phyloP scores from a whole-genome alignment of 2,888 invertebrate genomes.

The Psylliodes chrysocephalus region DNA sequence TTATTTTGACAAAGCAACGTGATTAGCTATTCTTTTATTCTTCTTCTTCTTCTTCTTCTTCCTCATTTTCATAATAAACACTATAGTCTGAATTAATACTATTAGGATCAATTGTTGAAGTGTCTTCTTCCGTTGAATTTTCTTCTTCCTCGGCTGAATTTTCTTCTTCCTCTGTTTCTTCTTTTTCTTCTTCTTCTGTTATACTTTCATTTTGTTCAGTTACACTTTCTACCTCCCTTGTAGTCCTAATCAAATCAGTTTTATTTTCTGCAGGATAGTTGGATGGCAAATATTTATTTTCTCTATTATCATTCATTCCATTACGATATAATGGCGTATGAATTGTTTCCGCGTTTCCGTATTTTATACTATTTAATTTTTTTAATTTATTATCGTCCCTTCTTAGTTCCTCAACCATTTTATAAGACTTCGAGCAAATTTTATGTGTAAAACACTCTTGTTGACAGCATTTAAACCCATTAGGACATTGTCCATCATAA shows the following conservation, averaged over 20 bases:
- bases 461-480: constrained; percentile 31
- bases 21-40: too few relatives aligned
- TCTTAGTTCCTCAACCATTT: neutral
- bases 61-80: constrained; percentile 19
- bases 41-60: constrained; percentile 12
- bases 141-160: constrained; percentile 2
- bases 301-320: neutral
- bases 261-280: too few relatives aligned
- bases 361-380: neutral
- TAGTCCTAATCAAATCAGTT: neutral
- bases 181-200: neutral
- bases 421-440: constrained; percentile 33
- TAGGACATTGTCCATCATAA: constrained; percentile 34
- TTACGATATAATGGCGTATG: neutral
- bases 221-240: neutral
- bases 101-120: constrained; percentile 29
- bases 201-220: neutral
- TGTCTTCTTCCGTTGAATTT: neutral
- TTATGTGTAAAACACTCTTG: constrained; percentile 38
- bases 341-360: neutral
- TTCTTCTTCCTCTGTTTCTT: neutral
- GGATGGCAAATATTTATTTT: too few relatives aligned
- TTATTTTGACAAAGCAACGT: too few relatives aligned
- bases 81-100: constrained; percentile 31
- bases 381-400: neutral